Evolutionary conservation across 2,888 invertebrate genomes (phyloP).

Genomic region (Lamproptera curius): DNA sequence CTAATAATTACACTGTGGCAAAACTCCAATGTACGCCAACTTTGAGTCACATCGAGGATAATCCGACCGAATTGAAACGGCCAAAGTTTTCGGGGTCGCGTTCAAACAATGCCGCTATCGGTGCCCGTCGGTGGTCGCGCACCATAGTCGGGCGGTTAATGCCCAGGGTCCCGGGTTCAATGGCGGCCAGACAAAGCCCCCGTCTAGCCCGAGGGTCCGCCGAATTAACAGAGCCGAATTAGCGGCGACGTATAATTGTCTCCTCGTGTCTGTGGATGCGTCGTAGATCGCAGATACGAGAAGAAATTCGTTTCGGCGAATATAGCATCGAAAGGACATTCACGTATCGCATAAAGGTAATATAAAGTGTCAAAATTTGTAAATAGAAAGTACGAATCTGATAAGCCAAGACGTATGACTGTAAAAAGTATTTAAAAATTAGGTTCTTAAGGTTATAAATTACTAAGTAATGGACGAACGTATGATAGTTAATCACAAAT

Average conservation of each 20-base stretch:
- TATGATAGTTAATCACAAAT: too few relatives aligned
- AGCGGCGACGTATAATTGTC: not conserved
- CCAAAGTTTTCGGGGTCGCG: constrained; percentile 2
- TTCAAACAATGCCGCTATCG: constrained; percentile 7
- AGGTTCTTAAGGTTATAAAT: too few relatives aligned
- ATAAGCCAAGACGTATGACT: too few relatives aligned
- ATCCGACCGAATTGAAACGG: constrained; percentile 14
- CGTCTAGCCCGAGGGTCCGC: not conserved
- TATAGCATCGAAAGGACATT: too few relatives aligned
- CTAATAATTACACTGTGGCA: not conserved
- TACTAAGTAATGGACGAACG: too few relatives aligned
- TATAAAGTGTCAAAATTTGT: too few relatives aligned
- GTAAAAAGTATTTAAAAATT: too few relatives aligned
- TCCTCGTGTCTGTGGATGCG: not conserved
- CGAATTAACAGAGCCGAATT: constrained; percentile 1
- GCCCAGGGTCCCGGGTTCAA: constrained; percentile 7
- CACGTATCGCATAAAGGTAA: too few relatives aligned
- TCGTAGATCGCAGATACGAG: too few relatives aligned
- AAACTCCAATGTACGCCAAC: not conserved
- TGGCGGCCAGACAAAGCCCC: constrained; percentile 7
- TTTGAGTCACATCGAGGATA: too few relatives aligned
- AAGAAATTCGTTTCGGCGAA: too few relatives aligned
- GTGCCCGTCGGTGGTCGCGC: not conserved
- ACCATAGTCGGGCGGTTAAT: not conserved
- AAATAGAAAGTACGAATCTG: too few relatives aligned